Evolutionary conservation across 2,113 vertebrate species (phyloP).

Genomic region (Gavialis gangeticus): DNA sequence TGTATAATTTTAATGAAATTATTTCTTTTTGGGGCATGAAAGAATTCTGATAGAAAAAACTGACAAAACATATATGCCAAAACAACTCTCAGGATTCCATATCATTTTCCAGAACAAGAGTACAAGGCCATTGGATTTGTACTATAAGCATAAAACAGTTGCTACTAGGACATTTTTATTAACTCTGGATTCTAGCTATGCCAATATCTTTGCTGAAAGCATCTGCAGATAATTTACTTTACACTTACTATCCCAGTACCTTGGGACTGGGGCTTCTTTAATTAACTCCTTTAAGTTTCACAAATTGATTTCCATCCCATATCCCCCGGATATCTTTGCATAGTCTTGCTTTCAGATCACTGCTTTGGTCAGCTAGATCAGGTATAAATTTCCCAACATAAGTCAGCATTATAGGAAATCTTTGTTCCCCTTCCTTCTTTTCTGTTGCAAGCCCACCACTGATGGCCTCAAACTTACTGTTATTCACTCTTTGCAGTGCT

Average conservation of each 20-base stretch:
- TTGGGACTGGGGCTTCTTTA: not conserved
- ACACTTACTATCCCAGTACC: accelerated
- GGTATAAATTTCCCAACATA: no score
- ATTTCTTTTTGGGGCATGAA: not conserved
- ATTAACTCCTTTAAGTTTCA: not conserved
- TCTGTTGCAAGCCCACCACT: no score
- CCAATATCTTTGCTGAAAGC: not conserved
- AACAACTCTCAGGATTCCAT: constrained; percentile 11
- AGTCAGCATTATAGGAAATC: no score
- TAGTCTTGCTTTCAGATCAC: no score
- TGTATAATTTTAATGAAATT: not conserved
- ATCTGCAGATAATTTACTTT: not conserved
- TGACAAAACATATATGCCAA: not conserved
- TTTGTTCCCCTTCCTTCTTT: no score
- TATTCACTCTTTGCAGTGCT: no score
- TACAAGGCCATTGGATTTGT: not conserved
- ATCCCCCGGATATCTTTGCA: not conserved
- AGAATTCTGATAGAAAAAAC: not conserved
- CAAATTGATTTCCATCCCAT: not conserved
- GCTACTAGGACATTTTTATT: constrained; percentile 46
- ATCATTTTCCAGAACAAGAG: constrained; percentile 23
- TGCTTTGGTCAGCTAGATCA: no score
- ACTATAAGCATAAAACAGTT: constrained; percentile 27
- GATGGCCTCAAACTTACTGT: no score
- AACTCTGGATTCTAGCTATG: not conserved